Evolutionary conservation across 2,888 invertebrate genomes (phyloP).

Genomic region (Poecilus cupreus): DNA sequence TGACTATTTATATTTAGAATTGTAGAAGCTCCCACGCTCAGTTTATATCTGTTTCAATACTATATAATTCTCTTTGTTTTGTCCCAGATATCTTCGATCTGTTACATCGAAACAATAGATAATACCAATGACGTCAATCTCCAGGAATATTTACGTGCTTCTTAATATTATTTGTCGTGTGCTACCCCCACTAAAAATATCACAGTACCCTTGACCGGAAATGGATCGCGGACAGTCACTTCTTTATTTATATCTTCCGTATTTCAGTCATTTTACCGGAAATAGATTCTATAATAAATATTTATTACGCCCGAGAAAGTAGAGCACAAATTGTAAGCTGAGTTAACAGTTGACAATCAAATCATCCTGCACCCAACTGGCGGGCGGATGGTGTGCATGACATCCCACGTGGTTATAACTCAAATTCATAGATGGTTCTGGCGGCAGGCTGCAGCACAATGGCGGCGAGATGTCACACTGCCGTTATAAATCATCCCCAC

Average conservation of each 20-base stretch:
- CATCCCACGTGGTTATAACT: slow-evolving; percentile 23
- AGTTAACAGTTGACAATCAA: too few species aligned
- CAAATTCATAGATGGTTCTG: slow-evolving; percentile 24
- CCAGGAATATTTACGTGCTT: too few species aligned
- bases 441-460: slow-evolving; percentile 11
- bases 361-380: background rate
- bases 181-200: background rate
- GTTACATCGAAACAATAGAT: too few species aligned
- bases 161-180: background rate
- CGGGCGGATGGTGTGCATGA: background rate
- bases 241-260: slow-evolving; percentile 24
- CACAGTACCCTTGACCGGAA: slow-evolving; percentile 5
- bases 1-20: too few species aligned
- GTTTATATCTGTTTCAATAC: too few species aligned
- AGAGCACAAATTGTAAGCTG: too few species aligned
- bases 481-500: background rate
- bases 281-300: slow-evolving; percentile 19
- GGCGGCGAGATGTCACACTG: slow-evolving; percentile 10
- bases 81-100: too few species aligned
- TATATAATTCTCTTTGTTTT: too few species aligned
- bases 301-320: background rate
- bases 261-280: slow-evolving; percentile 21
- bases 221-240: slow-evolving; percentile 17
- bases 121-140: too few species aligned
- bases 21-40: too few species aligned